phyloP scores from a whole-genome alignment of 2,888 invertebrate genomes.

The Drosophila formosana region DNA sequence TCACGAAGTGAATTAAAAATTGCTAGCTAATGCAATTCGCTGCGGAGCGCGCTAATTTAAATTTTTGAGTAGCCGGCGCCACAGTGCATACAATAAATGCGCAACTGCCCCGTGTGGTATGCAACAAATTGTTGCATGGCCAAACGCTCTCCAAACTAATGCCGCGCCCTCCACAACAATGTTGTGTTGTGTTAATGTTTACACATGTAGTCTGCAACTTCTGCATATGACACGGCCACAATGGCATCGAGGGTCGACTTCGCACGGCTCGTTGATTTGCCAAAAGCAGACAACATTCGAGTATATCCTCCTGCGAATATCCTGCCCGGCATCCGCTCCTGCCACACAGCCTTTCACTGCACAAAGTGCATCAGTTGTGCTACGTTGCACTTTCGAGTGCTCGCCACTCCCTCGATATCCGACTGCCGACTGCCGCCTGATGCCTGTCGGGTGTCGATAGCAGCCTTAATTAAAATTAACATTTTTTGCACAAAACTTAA shows the following conservation, averaged over 20 bases:
- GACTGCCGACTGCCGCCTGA: background rate
- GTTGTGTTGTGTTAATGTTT: conserved; percentile 73
- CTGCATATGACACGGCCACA: conserved; percentile 53
- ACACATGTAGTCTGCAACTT: conserved; percentile 55
- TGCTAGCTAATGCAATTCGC: conserved; percentile 71
- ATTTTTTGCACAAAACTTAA: conserved; percentile 76
- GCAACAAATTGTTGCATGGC: conserved; percentile 79
- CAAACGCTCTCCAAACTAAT: conserved; percentile 56
- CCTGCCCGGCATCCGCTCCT: conserved; percentile 1
- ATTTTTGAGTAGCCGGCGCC: conserved; percentile 71
- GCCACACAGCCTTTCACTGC: conserved; percentile 23
- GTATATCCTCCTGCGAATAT: conserved; percentile 18
- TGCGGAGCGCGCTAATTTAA: conserved; percentile 68
- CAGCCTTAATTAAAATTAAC: conserved; percentile 80
- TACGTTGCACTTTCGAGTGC: conserved; percentile 78
- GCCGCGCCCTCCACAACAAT: conserved; percentile 53
- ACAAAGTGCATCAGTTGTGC: conserved; percentile 81
- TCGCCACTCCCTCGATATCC: background rate
- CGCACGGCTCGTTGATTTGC: conserved; percentile 65
- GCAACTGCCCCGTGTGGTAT: conserved; percentile 50
- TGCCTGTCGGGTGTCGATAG: conserved; percentile 75
- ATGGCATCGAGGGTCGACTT: conserved; percentile 36
- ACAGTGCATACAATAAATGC: conserved; percentile 46
- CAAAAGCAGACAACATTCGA: conserved; percentile 62
- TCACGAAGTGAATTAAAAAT: conserved; percentile 67